Evolutionary conservation across 1,140 invertebrate genomes (phyloP).

Genomic region (Brachionus sp.): DNA sequence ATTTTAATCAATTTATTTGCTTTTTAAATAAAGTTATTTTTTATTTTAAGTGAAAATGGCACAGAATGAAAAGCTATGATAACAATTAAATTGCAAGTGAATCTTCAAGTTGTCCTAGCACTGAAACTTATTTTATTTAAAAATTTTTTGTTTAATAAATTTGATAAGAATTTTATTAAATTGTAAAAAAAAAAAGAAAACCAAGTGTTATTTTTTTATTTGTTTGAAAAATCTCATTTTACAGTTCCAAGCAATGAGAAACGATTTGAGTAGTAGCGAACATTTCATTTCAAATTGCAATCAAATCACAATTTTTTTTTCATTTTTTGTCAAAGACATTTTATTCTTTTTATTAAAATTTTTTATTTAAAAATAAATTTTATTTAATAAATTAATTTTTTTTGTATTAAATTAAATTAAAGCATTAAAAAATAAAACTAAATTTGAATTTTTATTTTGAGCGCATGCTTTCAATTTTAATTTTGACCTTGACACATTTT

Average conservation of each 20-base stretch:
- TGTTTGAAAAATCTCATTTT: neutral
- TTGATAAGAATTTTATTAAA: neutral
- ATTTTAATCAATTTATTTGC: neutral
- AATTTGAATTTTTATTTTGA: no score
- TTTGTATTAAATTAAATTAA: no score
- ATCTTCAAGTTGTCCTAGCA: neutral
- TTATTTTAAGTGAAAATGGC: neutral
- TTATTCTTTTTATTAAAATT: neutral
- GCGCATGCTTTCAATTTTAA: neutral
- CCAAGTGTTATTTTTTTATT: neutral
- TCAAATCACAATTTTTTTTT: no score
- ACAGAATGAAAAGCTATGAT: slow-evolving; percentile 4
- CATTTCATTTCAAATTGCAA: neutral
- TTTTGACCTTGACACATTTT: neutral
- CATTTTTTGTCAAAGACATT: neutral
- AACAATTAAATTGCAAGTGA: neutral
- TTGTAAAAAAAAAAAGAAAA: neutral
- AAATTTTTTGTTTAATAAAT: slow-evolving; percentile 23
- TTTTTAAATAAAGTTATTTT: neutral
- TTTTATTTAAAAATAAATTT: neutral
- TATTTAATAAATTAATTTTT: neutral
- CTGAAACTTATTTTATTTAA: neutral
- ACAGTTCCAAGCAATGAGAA: neutral
- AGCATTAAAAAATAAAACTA: no score
- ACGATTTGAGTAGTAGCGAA: neutral